Evolutionary conservation across 2,888 invertebrate species (phyloP).

Genomic region (Drosophila putrida): DNA sequence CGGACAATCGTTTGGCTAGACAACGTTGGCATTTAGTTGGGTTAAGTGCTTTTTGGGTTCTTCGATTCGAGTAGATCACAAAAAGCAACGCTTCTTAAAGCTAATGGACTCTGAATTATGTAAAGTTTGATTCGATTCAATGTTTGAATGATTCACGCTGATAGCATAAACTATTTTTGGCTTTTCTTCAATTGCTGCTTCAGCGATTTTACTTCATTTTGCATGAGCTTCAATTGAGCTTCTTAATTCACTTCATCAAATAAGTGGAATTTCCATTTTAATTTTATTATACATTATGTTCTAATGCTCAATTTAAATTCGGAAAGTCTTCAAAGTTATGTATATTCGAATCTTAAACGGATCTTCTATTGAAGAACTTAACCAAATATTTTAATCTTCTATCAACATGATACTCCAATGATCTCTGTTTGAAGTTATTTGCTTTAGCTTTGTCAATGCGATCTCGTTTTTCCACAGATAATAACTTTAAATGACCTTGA

Average conservation of each 20-base stretch:
- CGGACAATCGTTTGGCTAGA: slow-evolving; percentile 45
- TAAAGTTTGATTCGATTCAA: slow-evolving; percentile 17
- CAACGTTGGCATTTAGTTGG: slow-evolving; percentile 56
- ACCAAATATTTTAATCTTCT: too few species aligned
- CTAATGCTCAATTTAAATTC: too few species aligned
- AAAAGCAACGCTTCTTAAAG: neutral
- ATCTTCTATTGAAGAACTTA: too few species aligned
- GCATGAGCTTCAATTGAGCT: slow-evolving; percentile 6
- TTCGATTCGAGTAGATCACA: slow-evolving; percentile 3
- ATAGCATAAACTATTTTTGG: slow-evolving; percentile 7
- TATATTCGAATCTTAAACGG: too few species aligned
- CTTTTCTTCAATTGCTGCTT: slow-evolving; percentile 11
- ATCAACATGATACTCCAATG: too few species aligned
- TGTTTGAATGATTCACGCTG: slow-evolving; percentile 43
- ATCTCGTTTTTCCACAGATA: too few species aligned
- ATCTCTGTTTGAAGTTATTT: too few species aligned
- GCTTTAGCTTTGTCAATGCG: too few species aligned
- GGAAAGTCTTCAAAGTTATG: too few species aligned
- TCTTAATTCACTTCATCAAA: neutral
- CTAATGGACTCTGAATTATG: slow-evolving; percentile 27
- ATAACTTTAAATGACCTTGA: too few species aligned
- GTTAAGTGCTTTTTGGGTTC: slow-evolving; percentile 54
- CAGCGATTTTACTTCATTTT: slow-evolving; percentile 3
- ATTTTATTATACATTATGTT: too few species aligned
- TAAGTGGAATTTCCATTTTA: neutral